A percentile compares a stretch with the other conserved stretches of the same genome.
Conservation (phyloP, 2,113 vertebrate species). For the Hippocampus comes region DNA sequence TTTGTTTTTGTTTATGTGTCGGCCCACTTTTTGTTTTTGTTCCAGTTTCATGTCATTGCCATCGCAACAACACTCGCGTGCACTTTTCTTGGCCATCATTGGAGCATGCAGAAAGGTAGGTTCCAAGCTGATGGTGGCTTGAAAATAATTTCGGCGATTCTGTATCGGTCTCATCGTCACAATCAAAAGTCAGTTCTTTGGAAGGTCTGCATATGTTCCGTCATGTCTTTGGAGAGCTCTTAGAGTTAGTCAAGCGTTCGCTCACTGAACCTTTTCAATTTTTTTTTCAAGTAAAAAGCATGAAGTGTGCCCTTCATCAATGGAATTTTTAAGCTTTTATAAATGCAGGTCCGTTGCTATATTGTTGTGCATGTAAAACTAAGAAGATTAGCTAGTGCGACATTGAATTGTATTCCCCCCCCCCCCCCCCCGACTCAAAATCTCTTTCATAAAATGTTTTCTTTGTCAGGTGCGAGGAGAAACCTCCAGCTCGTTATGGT, state of each 20-base stretch:
- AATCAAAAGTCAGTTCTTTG: background rate
- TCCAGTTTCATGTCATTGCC: conserved; percentile 78
- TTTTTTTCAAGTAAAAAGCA: background rate
- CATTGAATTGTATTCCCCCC: background rate
- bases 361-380: background rate
- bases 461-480: conserved; percentile 86
- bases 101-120: conserved; percentile 74
- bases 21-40: conserved; percentile 71
- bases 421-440: conserved; percentile 1
- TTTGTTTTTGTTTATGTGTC: conserved; percentile 64
- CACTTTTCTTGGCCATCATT: conserved; percentile 71
- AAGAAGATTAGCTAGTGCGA: background rate
- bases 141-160: conserved; percentile 17
- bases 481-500: conserved; percentile 89
- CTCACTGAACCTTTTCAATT: background rate
- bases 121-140: conserved; percentile 40
- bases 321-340: too few species aligned
- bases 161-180: background rate
- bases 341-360: too few species aligned
- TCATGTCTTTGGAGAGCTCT: background rate
- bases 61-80: conserved; percentile 75
- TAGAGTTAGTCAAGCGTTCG: too few species aligned
- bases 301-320: too few species aligned
- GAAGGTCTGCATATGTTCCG: background rate
- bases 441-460: conserved; percentile 1